Base-by-base conservation (phyloP, 2,113 vertebrate genomes). In the Mustelus asterias region DNA sequence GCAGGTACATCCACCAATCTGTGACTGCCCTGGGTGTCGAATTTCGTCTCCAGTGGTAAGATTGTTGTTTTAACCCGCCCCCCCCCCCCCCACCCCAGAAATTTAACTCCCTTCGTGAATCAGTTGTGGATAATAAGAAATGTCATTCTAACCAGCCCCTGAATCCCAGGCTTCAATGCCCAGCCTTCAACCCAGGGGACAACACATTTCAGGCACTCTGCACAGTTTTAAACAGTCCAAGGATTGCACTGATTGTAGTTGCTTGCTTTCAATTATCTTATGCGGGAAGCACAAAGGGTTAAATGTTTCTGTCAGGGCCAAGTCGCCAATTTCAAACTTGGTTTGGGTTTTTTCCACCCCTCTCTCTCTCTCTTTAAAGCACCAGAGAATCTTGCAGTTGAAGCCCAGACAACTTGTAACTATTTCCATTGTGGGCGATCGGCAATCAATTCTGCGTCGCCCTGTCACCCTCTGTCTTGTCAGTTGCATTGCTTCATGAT, bases 1-100 rank as follows among this genome's bases (percentile, higher is more conserved):
- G 98, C 99, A 99, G 98, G 99, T 99, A 98, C 99, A 99, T 97
- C 99, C 99, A 97, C 99, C 99, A 72, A 99, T 99, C 98, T 99
- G 99, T 97, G 99, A 99, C 97, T 99, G 99, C 97, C 99, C 99
- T n/a, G 99, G 99, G 97, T 99, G 99, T 97, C 98, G 99, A 97
- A 99, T 99, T 97, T 99, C 99, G 96, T 99, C 99, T 97, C 99
- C 99, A 96, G 99, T 99, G 99, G 99, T 99, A 98, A 99, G 99
- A 98, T 96, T 96, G 97, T 97, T 96, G 97, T 96, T 97, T 78
- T 96, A 96, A 96, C 26, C 22, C 24, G 5, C 70, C 18, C 70
- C 4, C 8, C 22, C 24, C 22, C 70, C 18, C 70, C 4, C 8
- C 0, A 9, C 72, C 9, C 72, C n/a, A 22, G 37, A 54, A 58